Conservation (phyloP, 2,113 vertebrate species). For the Nettapus auritus region DNA sequence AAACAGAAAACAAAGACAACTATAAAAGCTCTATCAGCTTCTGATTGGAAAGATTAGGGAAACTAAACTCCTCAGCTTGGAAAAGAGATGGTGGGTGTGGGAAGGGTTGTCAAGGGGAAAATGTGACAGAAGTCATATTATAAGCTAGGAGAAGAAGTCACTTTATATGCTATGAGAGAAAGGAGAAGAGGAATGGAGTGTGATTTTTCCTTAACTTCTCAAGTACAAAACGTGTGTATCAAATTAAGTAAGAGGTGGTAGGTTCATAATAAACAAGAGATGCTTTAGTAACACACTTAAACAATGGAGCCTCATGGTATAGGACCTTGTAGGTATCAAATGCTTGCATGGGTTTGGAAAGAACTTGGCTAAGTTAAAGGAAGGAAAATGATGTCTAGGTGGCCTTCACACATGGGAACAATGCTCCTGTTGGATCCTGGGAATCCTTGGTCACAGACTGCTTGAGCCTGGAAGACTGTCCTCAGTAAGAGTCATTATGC, state of each 20-base stretch:
- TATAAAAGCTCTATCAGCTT: not conserved
- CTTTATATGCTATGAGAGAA: not conserved
- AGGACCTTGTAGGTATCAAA: not conserved
- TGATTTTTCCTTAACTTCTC: not conserved
- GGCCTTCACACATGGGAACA: not conserved
- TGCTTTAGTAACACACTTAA: not conserved
- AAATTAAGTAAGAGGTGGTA: not conserved
- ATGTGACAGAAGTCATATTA: not conserved
- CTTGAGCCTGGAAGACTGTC: not conserved
- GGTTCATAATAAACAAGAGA: not conserved
- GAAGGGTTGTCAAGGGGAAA: not conserved
- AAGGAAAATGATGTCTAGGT: not conserved
- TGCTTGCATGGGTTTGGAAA: accelerated
- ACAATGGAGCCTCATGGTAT: not conserved
- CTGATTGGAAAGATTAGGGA: not conserved
- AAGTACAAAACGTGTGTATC: not conserved
- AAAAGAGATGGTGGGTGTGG: not conserved
- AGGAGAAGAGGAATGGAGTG: not conserved
- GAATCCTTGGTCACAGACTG: not conserved
- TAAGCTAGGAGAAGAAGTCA: no score
- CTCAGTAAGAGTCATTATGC: not conserved
- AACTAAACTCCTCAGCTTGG: not conserved
- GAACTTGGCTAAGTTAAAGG: not conserved
- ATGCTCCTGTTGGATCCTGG: not conserved
- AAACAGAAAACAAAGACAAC: not conserved